phyloP scores from a whole-genome alignment of 2,113 vertebrate species.

The Trochalopteron elliotii region DNA sequence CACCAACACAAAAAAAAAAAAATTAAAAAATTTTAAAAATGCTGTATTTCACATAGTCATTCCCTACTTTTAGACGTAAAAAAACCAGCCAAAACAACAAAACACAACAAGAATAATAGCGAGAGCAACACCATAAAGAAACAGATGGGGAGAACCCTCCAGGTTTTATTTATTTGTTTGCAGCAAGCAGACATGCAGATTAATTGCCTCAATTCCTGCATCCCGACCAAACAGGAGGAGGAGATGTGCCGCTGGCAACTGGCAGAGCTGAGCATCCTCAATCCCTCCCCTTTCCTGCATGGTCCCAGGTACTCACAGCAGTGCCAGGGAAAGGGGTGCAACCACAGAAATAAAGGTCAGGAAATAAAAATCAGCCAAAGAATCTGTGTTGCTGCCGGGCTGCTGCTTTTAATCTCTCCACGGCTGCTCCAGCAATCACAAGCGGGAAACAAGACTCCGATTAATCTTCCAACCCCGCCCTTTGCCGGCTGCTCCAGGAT shows the following conservation, averaged over 20 bases:
- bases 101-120: background rate
- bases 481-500: background rate
- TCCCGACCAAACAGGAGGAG: background rate
- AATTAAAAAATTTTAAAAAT: background rate
- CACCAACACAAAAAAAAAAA: background rate
- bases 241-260: background rate
- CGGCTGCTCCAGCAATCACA: background rate
- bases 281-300: fast-evolving
- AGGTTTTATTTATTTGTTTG: constrained; percentile 47
- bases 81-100: background rate
- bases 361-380: constrained; percentile 12
- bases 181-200: constrained; percentile 9
- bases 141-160: constrained; percentile 45
- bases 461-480: background rate
- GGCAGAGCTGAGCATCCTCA: background rate
- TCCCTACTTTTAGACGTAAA: background rate
- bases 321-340: background rate
- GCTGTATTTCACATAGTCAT: background rate
- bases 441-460: background rate
- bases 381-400: background rate
- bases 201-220: background rate
- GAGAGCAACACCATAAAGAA: constrained; percentile 32
- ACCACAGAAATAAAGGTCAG: background rate
- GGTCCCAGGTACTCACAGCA: background rate
- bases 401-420: background rate